phyloP scores from a whole-genome alignment of 2,797 vertebrate species.

The Takifugu ocellatus region DNA sequence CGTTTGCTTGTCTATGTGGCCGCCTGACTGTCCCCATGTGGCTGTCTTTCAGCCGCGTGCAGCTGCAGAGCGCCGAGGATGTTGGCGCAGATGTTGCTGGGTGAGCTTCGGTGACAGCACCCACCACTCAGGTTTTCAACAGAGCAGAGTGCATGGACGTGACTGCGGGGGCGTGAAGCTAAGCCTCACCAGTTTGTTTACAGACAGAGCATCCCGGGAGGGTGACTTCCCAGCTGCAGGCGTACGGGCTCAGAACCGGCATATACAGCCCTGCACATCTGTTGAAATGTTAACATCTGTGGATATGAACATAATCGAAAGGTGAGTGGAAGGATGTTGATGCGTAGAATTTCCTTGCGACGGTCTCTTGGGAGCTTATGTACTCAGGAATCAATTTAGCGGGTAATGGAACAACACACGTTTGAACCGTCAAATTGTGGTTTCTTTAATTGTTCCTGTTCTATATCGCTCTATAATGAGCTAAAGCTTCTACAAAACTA shows the following conservation, averaged over 20 bases:
- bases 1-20: neutral
- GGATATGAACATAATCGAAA: slow-evolving; percentile 30
- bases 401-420: neutral
- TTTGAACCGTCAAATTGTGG: neutral
- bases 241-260: slow-evolving; percentile 13
- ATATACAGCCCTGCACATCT: slow-evolving; percentile 15
- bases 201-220: slow-evolving; percentile 50
- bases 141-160: slow-evolving; percentile 48
- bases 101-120: slow-evolving; percentile 40
- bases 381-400: neutral
- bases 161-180: slow-evolving; percentile 59
- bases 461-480: too few species aligned
- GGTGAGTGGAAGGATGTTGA: neutral
- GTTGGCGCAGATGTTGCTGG: slow-evolving; percentile 50
- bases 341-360: too few species aligned
- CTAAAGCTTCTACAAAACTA: neutral
- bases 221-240: slow-evolving; percentile 42
- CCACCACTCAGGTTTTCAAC: slow-evolving; percentile 54
- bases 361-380: too few species aligned
- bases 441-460: neutral
- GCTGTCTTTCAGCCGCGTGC: slow-evolving; percentile 20
- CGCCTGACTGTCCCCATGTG: slow-evolving; percentile 21
- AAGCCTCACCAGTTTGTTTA: slow-evolving; percentile 59
- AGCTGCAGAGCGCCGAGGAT: slow-evolving; percentile 23
- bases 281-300: slow-evolving; percentile 25